Evolutionary conservation across 2,888 invertebrate genomes (phyloP), one percentile per base, ranked within the genome.

Genomic region (Dinocampus coccinellae): DNA sequence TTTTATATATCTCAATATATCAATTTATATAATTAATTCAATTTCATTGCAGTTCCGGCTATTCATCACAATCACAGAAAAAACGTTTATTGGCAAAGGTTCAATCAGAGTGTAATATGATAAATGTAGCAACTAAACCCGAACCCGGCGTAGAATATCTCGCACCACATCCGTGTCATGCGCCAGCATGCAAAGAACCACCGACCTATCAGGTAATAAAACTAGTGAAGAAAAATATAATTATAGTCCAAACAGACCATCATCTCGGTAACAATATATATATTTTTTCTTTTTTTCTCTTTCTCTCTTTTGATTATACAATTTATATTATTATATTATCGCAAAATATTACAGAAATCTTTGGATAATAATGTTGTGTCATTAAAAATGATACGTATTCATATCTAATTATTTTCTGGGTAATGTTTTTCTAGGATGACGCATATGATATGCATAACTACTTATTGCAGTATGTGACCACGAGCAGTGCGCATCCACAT

Each of bases 11-110:
- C 57, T 57, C 20, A 9, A 7, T 1, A 33, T 34, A 11, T 39
- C 10, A 33, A 16, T 13, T 57, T 42, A 10, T n/a, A 47, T n/a
- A 62, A 64, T 70, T 61, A 1, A 11, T 34, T 52, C 10, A 11
- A 29, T 73, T 68, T 78, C 73, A 34, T 73, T 80, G 76, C 76
- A 87, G 85, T 80, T 85, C 87, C 70, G 85, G 85, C 76, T 87
- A 87, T 73, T 84, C 91, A 76, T 92, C 92, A 10, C 94, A 94
- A 85, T 94, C 95, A 66, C 96, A 97, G 88, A 97, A 97, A 91
- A 97, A 97, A 87, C 91, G 96, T 33, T 89, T 97, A 67, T 88
- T 97, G 75, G 96, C 96, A 67, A 95, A 97, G 88, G 95, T 95
- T 69, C 95, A 96, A 83, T 93, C 92, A 20, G 93, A 94, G 81